Percentiles rank a stretch among this genome's conserved stretches.
These are phyloP conservation scores for Guaruba guarouba DNA, from an alignment of 2,113 vertebrate species.

Conservation along the genomic window DNA sequence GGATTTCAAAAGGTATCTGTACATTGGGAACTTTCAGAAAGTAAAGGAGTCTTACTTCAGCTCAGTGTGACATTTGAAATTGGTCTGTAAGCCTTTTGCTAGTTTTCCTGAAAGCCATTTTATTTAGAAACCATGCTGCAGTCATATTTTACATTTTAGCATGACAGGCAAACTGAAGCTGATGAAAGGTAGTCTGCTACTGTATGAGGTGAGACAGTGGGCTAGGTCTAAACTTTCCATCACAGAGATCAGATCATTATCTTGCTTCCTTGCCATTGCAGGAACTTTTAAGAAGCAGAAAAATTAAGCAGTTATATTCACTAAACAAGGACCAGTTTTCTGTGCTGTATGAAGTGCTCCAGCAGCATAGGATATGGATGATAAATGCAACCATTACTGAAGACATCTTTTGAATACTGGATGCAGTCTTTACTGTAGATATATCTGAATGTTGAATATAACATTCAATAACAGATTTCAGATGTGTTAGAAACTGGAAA, in stretches of 20 bases:
- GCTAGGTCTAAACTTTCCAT: conserved; percentile 17
- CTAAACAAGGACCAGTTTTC: background rate
- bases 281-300: conserved; percentile 9
- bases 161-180: background rate
- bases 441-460: background rate
- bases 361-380: background rate
- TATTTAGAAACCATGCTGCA: conserved; percentile 35
- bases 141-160: background rate
- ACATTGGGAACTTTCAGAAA: conserved; percentile 19
- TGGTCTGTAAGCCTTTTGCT: background rate
- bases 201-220: background rate
- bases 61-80: conserved; percentile 47
- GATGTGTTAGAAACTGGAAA: background rate
- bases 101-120: conserved; percentile 41
- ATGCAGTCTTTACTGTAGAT: background rate
- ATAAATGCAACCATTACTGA: background rate
- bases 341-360: background rate
- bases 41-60: conserved; percentile 23
- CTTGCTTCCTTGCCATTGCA: conserved; percentile 1
- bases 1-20: conserved; percentile 34
- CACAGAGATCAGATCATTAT: background rate
- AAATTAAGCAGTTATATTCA: conserved; percentile 25
- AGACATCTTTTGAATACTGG: background rate
- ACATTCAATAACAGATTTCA: background rate
- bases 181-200: background rate